Base-by-base conservation (phyloP, 2,113 vertebrate genomes). In the Nipponia nippon region DNA sequence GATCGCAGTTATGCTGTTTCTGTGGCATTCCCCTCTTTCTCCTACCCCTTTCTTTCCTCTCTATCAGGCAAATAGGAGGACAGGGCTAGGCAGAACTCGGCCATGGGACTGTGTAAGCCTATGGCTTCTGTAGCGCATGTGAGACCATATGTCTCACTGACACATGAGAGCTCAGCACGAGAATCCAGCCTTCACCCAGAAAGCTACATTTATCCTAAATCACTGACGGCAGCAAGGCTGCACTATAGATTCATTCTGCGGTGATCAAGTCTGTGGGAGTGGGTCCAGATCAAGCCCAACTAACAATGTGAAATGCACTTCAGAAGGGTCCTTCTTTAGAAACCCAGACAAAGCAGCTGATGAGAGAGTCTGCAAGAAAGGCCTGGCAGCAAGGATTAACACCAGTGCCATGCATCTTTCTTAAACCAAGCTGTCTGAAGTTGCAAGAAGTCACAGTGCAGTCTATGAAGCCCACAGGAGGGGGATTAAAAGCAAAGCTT, bases 321-420 rank as follows among this genome's bases (percentile, higher is more conserved):
- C 75, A 72, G 72, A 81, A 70, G 11, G 26, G 22, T 55, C 44
- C 49, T 78, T 53, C 46, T 81, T 65, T 40, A 87, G 69, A 95
- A 93, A 88, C 11, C 46, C 72, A 93, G 67, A 62, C 59, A 84
- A 86, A 95, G 69, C 42, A 89, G 61, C 30, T 75, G 80, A 94
- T 86, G 83, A 76, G 59, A 93, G 56, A 90, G 83, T 30, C 62
- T 77, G 50, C 0, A 5, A 90, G 72, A 90, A 90, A 90, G 83
- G 49, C 52, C 95, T 92, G 89, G 86, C 91, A 94, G 91, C 95
- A 76, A 86, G 87, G 65, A 87, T 91, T 94, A 96, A 91, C 80
- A 65, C 69, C 73, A 4, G 1, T 87, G 82, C 50, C 69, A 42
- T 67, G 9, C 10, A 91, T 50, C 72, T 71, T 87, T 70, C 91